Evolutionary conservation across 2,113 vertebrate species (phyloP).

Genomic region (Macrotis lagotis): DNA sequence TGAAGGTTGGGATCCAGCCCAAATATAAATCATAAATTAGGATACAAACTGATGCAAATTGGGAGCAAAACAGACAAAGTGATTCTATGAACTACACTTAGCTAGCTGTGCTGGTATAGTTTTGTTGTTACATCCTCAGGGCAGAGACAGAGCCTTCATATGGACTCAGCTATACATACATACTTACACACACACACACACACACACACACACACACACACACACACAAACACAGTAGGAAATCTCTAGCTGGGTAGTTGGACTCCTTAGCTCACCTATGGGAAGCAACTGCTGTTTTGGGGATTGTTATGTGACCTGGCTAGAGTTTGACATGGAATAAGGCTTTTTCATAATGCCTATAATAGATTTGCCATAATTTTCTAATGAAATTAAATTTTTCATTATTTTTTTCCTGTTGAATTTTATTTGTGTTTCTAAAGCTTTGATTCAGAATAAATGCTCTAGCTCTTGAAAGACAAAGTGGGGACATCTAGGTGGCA

Average conservation of each 20-base stretch:
- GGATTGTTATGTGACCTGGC: not conserved
- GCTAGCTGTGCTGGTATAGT: not conserved
- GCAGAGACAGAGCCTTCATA: not conserved
- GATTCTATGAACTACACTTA: not conserved
- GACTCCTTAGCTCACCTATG: not conserved
- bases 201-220: no score
- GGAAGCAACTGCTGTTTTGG: not conserved
- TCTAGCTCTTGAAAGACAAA: not conserved
- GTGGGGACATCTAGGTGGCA: no score
- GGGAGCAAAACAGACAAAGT: not conserved
- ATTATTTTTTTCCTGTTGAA: not conserved
- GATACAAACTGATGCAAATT: not conserved
- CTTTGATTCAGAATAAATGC: not conserved
- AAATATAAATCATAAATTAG: not conserved
- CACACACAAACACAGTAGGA: no score
- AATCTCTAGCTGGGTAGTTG: not conserved
- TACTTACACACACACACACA: no score
- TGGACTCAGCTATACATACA: not conserved
- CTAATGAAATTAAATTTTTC: not conserved
- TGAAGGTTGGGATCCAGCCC: not conserved
- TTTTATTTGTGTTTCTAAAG: not conserved
- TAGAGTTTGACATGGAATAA: no score
- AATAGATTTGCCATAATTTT: not conserved
- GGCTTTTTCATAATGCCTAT: not conserved
- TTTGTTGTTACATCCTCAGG: not conserved